Evolutionary conservation across 1,140 invertebrate genomes (phyloP), one percentile per base, ranked within the genome.

Genomic region (Venustaconcha ellipsiformis): DNA sequence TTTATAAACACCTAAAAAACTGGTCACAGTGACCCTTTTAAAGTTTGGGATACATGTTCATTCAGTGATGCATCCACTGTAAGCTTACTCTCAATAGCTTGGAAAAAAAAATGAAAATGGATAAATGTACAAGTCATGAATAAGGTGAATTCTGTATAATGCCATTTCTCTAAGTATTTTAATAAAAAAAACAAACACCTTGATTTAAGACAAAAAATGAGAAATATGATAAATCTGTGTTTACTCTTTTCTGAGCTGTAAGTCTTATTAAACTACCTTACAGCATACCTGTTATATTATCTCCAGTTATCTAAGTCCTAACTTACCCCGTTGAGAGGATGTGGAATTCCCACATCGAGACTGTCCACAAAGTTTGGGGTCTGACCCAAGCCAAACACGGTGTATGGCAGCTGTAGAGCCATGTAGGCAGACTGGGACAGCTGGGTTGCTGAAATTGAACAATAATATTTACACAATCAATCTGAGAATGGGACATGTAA

Each of bases 311-410:
- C 23, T 13, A 26, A 56, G 26, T 63, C 26, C 13, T n/a, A 57
- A 80, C 82, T 80, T 78, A 87, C 84, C 55, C 74, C 73, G 15
- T 78, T 74, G 20, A 66, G 67, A 17, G 83, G 82, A 71, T 80
- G 78, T 37, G 95, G 90, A 72, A 99, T 92, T 14, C 96, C 95
- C 23, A 99, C 94, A 57, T 93, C 93, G 18, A 99, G 89, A 60
- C 92, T 93, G 88, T 99, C 98, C 2, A 99, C 94, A 91, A 99
- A 99, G 90, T 99, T 99, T 5, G 98, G 97, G 26, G 97, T 98
- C 76, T 96, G 93, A 18, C 98, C 98, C 5, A 99, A 91, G 12
- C 98, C 98, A 90, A 99, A 99, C 62, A 97, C 94, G 0, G 94
- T 95, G 88, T 97, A 99, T 0, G 98, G 98, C 62, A 98, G 89